A percentile compares a stretch with the other conserved stretches of the same genome.
Conservation (phyloP, 2,888 invertebrate genomes). For the Clanis bilineata region DNA sequence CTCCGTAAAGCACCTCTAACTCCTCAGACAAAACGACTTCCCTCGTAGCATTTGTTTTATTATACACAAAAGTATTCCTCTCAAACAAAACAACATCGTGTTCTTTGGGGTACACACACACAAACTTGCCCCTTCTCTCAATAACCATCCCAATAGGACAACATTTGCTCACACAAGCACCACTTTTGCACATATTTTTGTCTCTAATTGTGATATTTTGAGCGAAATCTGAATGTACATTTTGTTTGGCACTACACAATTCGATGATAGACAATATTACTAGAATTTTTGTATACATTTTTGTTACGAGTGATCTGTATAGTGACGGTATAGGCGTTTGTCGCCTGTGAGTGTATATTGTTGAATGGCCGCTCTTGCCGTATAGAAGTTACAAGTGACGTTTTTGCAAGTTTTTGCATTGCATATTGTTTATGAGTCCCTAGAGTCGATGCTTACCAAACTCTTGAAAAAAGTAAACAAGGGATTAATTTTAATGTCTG, state of each 20-base stretch:
- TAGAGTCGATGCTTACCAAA: not conserved
- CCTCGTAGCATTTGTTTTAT: constrained; percentile 15
- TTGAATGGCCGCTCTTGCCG: not conserved
- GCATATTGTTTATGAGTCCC: not conserved
- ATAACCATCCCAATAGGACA: constrained; percentile 42
- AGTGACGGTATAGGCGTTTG: not conserved
- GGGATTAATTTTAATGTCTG: too few relatives aligned
- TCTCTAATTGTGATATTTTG: constrained; percentile 13
- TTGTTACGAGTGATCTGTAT: not conserved
- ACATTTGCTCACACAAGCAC: constrained; percentile 48
- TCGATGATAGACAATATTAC: not conserved
- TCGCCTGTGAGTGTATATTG: not conserved
- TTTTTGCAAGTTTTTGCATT: not conserved
- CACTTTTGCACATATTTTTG: constrained; percentile 28
- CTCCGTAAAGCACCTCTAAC: constrained; percentile 32
- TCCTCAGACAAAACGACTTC: constrained; percentile 27
- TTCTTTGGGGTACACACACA: constrained; percentile 20
- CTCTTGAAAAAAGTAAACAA: too few relatives aligned
- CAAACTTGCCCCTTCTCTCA: constrained; percentile 15
- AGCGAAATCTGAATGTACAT: not conserved
- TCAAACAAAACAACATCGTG: constrained; percentile 24
- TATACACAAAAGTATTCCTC: constrained; percentile 25
- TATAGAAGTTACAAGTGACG: not conserved
- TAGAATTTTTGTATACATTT: not conserved
- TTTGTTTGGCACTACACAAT: not conserved